Evolutionary conservation across 23 tunicate species (phyloP).

Genomic region (Ascidia mentula): DNA sequence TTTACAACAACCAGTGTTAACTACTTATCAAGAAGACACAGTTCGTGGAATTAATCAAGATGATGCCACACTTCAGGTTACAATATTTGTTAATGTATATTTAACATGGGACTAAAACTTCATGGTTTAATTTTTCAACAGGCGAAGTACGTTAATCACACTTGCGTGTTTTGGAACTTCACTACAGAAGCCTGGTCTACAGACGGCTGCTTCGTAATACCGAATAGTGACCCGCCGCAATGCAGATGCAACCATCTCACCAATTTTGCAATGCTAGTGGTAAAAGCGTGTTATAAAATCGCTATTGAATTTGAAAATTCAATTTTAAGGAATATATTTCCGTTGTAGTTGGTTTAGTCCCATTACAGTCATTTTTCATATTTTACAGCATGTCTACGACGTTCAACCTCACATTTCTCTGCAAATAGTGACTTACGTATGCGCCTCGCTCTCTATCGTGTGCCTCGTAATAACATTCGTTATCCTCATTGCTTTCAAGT

Average conservation of each 20-base stretch:
- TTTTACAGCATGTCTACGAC: neutral
- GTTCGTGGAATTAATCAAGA: too few species aligned
- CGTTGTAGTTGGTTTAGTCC: neutral
- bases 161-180: slow-evolving; percentile 61
- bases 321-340: too few species aligned
- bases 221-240: slow-evolving; percentile 12
- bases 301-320: too few species aligned
- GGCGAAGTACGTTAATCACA: slow-evolving; percentile 14
- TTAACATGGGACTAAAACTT: too few species aligned
- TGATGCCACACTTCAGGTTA: too few species aligned
- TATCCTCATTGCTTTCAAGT: neutral
- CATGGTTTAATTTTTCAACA: neutral
- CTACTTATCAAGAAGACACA: too few species aligned
- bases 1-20: too few species aligned
- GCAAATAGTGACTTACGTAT: neutral
- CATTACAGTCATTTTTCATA: neutral
- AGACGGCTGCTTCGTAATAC: slow-evolving; percentile 45
- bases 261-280: slow-evolving; percentile 55
- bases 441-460: neutral
- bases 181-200: slow-evolving; percentile 36
- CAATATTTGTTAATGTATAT: too few species aligned
- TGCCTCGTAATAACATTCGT: neutral
- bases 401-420: neutral
- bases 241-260: slow-evolving; percentile 64
- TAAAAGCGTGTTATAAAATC: neutral